Evolutionary conservation across 2,888 invertebrate species (phyloP), one percentile per base, ranked within the genome.

Genomic region (Drosophila acutilabella): DNA sequence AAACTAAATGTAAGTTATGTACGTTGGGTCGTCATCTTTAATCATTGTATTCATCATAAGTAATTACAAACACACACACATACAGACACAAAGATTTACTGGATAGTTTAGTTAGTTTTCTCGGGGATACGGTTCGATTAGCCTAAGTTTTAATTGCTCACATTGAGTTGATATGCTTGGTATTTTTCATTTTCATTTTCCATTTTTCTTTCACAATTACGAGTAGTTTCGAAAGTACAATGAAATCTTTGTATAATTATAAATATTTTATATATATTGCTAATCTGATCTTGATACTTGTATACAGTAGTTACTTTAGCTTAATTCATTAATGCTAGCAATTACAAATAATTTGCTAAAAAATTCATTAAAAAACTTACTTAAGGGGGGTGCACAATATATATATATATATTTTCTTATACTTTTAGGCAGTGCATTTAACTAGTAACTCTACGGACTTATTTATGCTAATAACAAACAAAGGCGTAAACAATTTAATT

Each of bases 131-230:
- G 30, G 2, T 57, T 36, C 13, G n/a, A 11, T 72, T 68, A 78
- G 72, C 78, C 78, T 88, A 88, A 56, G 60, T 71, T 75, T 75
- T 60, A 73, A 69, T 84, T 78, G 71, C 78, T 88, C 88, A 89
- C 89, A 83, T 78, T 69, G 68, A 81, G 85, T 84, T 89, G 88
- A 84, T 84, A 84, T 84, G 88, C 20, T 56, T 54, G 33, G 44
- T 54, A 44, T 54, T 61, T 61, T 60, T n/a, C 30, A 52, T 62
- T 62, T 45, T 7, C 7, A 52, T 62, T 62, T 45, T 7, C 7
- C 18, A 7, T 52, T 62, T 62, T 38, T 54, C 20, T 26, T 77
- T 79, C 77, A 69, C 78, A 73, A 58, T 71, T 66, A 71, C 53
- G 18, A 42, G 18, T 53, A 33, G 79, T 81, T 65, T 74, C 75